A percentile compares a stretch with the other conserved stretches of the same genome.
Evolutionary conservation across 2,113 vertebrate species (phyloP).

Genomic region (Lophius piscatorius): DNA sequence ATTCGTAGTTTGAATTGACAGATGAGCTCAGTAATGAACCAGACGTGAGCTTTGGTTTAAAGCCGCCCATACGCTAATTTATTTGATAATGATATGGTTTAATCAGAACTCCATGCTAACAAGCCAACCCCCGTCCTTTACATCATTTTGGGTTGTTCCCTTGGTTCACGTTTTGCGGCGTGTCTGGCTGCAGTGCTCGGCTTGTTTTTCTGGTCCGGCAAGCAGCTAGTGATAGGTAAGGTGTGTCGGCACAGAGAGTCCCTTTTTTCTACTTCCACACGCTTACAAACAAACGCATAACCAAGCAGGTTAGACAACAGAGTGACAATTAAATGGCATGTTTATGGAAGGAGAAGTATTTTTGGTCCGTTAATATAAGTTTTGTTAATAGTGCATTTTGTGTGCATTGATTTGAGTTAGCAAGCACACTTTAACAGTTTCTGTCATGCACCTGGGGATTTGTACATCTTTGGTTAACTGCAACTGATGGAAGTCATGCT

Average conservation of each 20-base stretch:
- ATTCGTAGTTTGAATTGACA: constrained; percentile 1
- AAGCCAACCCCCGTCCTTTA: neutral
- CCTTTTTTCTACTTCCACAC: neutral
- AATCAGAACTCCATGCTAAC: neutral
- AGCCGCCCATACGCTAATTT: neutral
- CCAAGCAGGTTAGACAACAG: neutral
- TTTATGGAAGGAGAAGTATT: too few species aligned
- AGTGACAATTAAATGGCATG: neutral
- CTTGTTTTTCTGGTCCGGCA: constrained; percentile 79
- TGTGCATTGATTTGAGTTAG: too few species aligned
- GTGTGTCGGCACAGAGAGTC: constrained; percentile 40
- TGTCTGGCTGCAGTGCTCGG: constrained; percentile 40
- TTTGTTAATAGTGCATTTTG: too few species aligned
- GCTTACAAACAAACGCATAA: neutral
- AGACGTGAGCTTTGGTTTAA: neutral
- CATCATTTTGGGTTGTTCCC: constrained; percentile 1
- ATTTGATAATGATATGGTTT: neutral
- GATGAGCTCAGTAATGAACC: neutral
- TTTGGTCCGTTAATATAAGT: too few species aligned
- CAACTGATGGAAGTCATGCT: neutral
- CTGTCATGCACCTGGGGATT: too few species aligned
- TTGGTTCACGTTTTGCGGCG: constrained; percentile 20
- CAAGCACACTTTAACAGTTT: too few species aligned
- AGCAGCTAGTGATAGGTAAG: constrained; percentile 57
- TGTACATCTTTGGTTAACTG: too few species aligned